These are phyloP conservation scores for Agrotis segetum DNA, from an alignment of 2,888 invertebrate genomes.

Conservation along the genomic window DNA sequence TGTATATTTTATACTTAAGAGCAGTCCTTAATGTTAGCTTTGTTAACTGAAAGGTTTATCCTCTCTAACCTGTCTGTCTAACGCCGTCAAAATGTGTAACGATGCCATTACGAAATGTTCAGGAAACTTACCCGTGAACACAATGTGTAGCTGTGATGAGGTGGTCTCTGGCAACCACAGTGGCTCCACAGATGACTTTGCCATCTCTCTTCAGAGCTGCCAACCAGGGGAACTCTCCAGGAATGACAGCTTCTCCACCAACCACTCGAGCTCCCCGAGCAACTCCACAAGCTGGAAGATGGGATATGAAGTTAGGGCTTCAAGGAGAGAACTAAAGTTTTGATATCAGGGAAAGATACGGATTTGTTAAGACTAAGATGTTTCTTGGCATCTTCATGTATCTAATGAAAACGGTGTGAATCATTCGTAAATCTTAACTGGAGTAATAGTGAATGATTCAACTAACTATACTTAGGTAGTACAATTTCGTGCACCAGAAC, in stretches of 20 bases:
- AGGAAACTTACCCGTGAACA: slow-evolving; percentile 92
- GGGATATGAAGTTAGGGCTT: not conserved
- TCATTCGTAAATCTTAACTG: not conserved
- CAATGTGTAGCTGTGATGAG: slow-evolving; percentile 95
- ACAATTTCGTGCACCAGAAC: too few relatives aligned
- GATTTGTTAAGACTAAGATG: not conserved
- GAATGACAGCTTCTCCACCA: slow-evolving; percentile 92
- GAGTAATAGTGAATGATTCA: too few relatives aligned
- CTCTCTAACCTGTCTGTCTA: too few relatives aligned
- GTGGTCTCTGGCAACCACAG: slow-evolving; percentile 93
- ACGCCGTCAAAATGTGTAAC: too few relatives aligned
- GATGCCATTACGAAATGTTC: not conserved
- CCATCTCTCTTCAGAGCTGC: slow-evolving; percentile 93
- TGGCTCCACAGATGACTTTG: slow-evolving; percentile 94
- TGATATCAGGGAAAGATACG: not conserved
- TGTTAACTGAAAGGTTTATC: too few relatives aligned
- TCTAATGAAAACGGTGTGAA: too few relatives aligned
- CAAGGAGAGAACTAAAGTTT: not conserved
- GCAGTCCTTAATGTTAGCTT: too few relatives aligned
- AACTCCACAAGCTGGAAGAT: slow-evolving; percentile 89
- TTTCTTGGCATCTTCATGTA: too few relatives aligned
- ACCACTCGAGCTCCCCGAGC: slow-evolving; percentile 92
- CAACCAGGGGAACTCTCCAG: slow-evolving; percentile 95
- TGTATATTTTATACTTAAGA: too few relatives aligned
- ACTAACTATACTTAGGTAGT: too few relatives aligned